Base-by-base conservation (phyloP, 2,888 invertebrate species). In the Lycaena phlaeas region DNA sequence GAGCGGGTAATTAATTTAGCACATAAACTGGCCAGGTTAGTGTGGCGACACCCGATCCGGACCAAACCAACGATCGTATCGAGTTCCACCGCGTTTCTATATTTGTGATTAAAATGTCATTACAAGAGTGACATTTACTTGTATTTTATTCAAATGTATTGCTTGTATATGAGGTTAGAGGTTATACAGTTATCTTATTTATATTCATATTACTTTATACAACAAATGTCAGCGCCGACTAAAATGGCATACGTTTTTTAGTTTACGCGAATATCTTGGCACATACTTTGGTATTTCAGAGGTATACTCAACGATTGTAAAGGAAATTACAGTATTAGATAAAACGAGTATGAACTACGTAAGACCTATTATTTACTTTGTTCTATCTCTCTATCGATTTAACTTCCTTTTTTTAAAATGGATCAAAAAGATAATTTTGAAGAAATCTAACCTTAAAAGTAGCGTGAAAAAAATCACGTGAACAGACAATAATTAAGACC, bases 1-100 rank as follows among this genome's bases (percentile, higher is more conserved):
- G 31, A 11, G 31, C 31, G 31, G 10, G 15, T 31, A 31, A 18
- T 31, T 31, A 31, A 17, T 31, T 31, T 18, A 31, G 31, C 18
- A 31, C 17, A 18, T 31, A 15, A 15, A 17, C 31, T 10, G 31
- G 17, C 17, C 18, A 18, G 18, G 18, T 31, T 31, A 15, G 10
- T 11, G 31, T 31, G 31, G 31, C 2, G 17, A 17, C 18, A 31
- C 10, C 7, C 15, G 31, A 22, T 22, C 22, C 9, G 7, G 22
- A 4, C 18, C 18, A 18, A 22, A 22, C 22, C 22, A 9, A 22
- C 22, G 2, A 7, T 6, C 22, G 22, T 22, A 9, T 18, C 5
- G 18, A 18, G 5, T 18, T 18, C 3, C 18, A 18, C 18, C 5
- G 3, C 18, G 5, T 18, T 18, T 18, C 18, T n/a, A 34, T 18